Conservation (phyloP, 2,113 vertebrate species). For the Lichenostomus cassidix region DNA sequence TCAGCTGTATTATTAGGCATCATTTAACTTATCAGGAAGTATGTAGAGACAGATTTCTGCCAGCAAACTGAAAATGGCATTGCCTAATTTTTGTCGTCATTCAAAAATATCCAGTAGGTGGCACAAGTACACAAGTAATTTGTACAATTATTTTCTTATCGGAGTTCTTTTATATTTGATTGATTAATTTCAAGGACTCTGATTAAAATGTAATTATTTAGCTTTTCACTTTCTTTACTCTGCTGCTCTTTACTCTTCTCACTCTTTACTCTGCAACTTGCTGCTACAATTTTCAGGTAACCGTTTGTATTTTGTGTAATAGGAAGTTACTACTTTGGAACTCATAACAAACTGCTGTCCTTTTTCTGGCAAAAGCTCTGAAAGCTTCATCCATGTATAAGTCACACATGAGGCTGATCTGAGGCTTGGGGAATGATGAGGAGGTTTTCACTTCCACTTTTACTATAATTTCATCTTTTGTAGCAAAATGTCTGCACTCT, state of each 20-base stretch:
- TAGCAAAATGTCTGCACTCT: not conserved
- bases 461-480: fast-evolving
- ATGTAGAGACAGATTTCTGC: not conserved
- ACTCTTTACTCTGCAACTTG: not conserved
- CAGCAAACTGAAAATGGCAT: not conserved
- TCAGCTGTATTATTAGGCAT: fast-evolving
- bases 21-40: not conserved
- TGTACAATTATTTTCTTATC: conserved; percentile 24
- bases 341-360: not conserved
- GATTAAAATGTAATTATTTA: not conserved
- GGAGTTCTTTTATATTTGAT: conserved; percentile 40
- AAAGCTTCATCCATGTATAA: not conserved
- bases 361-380: not conserved
- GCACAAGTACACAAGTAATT: not conserved
- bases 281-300: not conserved
- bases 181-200: not conserved
- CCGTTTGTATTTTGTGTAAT: not conserved
- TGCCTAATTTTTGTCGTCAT: fast-evolving
- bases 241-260: not conserved
- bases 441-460: not conserved
- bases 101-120: conserved; percentile 17
- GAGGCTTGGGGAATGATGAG: not conserved
- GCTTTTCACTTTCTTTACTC: not conserved
- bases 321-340: not conserved
- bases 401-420: fast-evolving